Evolutionary conservation across 2,888 invertebrate species (phyloP).

Genomic region (Ophion slaviceki): DNA sequence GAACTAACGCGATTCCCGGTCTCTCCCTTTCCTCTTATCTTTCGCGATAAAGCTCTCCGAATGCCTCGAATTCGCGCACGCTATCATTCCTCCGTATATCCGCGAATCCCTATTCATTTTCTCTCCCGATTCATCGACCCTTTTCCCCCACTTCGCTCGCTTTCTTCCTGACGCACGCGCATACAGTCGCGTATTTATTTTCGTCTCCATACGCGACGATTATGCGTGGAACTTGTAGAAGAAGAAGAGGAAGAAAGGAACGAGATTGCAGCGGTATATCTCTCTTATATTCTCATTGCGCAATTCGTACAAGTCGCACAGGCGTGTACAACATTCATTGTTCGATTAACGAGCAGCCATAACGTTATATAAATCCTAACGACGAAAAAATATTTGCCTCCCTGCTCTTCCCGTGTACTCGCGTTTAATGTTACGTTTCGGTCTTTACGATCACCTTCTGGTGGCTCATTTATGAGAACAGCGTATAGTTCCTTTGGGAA

Average conservation of each 20-base stretch:
- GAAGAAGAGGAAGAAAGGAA: neutral
- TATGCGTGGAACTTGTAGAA: conserved; percentile 8
- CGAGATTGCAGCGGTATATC: neutral
- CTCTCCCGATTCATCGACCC: conserved; percentile 30
- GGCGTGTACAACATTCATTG: conserved; percentile 40
- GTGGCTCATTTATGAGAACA: conserved; percentile 37
- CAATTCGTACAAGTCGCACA: conserved; percentile 21
- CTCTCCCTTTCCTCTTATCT: conserved; percentile 26
- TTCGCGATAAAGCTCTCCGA: conserved; percentile 15
- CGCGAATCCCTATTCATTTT: conserved; percentile 39
- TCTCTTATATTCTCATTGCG: conserved; percentile 43
- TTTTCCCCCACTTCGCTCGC: neutral
- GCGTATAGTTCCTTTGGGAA: conserved; percentile 6
- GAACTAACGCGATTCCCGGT: conserved; percentile 34
- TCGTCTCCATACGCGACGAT: conserved; percentile 1
- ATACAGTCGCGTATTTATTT: neutral
- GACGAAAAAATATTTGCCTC: conserved; percentile 17
- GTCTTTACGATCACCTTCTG: conserved; percentile 28
- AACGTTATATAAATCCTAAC: conserved; percentile 40
- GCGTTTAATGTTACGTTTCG: conserved; percentile 32
- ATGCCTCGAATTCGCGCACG: neutral
- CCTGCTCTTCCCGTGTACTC: conserved; percentile 10
- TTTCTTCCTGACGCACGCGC: neutral
- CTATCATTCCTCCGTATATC: conserved; percentile 3
- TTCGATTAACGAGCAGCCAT: conserved; percentile 34